phyloP scores from a whole-genome alignment of 2,797 vertebrate genomes.

The Vespertilio murinus region DNA sequence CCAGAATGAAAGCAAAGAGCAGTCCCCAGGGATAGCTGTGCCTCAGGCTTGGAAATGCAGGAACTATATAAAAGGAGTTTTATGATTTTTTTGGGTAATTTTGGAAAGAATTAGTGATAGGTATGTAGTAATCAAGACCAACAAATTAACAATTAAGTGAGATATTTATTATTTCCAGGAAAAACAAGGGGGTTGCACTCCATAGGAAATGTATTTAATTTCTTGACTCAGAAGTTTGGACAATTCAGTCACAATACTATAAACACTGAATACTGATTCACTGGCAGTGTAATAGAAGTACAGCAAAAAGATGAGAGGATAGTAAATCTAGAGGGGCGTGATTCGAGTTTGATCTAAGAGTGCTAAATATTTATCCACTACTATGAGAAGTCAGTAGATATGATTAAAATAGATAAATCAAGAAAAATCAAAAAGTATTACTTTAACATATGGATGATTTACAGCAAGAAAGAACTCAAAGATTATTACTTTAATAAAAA shows the following conservation, averaged over 20 bases:
- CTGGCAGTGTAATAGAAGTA: neutral
- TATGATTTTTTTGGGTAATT: neutral
- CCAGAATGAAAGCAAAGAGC: neutral
- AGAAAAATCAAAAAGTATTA: neutral
- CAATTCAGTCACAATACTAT: neutral
- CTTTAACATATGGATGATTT: conserved; percentile 1
- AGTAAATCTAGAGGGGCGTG: neutral
- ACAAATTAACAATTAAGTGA: conserved; percentile 42
- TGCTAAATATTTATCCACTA: neutral
- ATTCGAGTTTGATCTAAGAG: neutral
- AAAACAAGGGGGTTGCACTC: neutral
- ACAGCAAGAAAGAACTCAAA: conserved; percentile 38
- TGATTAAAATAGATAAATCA: neutral
- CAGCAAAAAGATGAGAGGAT: neutral
- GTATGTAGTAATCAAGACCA: neutral
- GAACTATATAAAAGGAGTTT: conserved; percentile 6
- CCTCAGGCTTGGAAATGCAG: neutral
- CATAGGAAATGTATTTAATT: conserved; percentile 9
- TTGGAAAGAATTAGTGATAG: conserved; percentile 22
- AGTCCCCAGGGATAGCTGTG: neutral
- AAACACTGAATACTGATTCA: neutral
- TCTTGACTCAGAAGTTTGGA: conserved; percentile 26
- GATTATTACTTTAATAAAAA: conserved; percentile 37
- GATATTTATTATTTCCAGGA: conserved; percentile 46
- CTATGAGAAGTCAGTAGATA: neutral